Base-by-base conservation (phyloP, 2,888 invertebrate species). In the Molanna angustata region DNA sequence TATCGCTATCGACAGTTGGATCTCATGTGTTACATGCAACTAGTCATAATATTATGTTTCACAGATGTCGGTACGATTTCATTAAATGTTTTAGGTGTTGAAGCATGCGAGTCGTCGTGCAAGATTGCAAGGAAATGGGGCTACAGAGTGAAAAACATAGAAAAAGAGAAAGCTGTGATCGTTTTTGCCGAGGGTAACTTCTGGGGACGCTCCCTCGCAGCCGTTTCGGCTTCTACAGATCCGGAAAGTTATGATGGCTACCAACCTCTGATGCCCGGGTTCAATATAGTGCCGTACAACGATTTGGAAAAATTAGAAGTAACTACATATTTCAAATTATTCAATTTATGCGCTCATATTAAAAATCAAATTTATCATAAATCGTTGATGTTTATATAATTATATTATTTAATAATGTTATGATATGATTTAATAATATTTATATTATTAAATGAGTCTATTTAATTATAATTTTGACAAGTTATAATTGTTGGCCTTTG, bases 61-160 rank as follows among this genome's bases (percentile, higher is more conserved):
- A n/a, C n/a, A n/a, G n/a, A n/a, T n/a, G n/a, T n/a, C n/a, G n/a
- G n/a, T n/a, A n/a, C n/a, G n/a, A n/a, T n/a, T n/a, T n/a, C n/a
- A n/a, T 27, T 22, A 27, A 22, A 18, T 32, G 7, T 62, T 63
- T 17, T 56, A 79, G 80, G 91, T 43, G 90, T 91, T 3, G 91
- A 92, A 69, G 90, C 84, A 13, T 86, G 86, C 13, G 92, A 92
- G 61, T 85, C 90, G 0, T 86, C 89, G 0, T 78, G 84, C 57
- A 92, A 92, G 68, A 67, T 91, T 44, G 85, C 90, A 0, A 73
- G 91, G 51, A 86, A 87, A 68, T 92, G 90, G 90, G 91, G 83
- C 1, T 92, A 92, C 68, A 74, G 77, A 49, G 80, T 83, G 40
- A 92, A 92, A 69, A 80, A 81, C 31, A 82, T 91, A 16, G 82